These are phyloP conservation scores for Disparrhopalites patrizii DNA, from an alignment of 2,888 invertebrate species.

Conservation along the genomic window DNA sequence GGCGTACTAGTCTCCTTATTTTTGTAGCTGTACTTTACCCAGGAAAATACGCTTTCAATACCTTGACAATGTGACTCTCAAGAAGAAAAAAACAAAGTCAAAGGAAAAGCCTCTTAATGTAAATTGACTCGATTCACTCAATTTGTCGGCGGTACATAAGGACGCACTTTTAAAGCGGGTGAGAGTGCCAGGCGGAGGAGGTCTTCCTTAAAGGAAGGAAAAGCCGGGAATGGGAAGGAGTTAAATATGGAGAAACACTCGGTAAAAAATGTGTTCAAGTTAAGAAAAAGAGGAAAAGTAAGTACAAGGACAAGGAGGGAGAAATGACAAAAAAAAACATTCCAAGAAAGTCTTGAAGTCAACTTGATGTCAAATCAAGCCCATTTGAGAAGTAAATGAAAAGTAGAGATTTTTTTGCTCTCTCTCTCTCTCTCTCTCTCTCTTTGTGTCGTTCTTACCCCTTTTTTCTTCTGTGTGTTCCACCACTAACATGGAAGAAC, in stretches of 20 bases:
- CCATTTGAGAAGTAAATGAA: conserved; percentile 16
- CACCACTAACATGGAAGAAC: no score
- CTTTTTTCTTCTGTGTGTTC: neutral
- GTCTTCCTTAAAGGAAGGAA: no score
- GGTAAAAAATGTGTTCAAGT: neutral
- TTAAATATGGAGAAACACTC: no score
- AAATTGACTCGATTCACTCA: conserved; percentile 4
- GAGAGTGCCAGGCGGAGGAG: no score
- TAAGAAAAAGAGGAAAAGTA: neutral
- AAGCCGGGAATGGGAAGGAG: neutral
- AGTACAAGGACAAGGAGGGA: neutral
- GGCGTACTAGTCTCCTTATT: no score
- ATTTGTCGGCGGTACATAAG: conserved; percentile 1
- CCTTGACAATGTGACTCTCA: neutral
- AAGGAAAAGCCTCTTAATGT: neutral
- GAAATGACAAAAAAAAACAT: conserved; percentile 11
- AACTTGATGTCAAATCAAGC: conserved; percentile 18
- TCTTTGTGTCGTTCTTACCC: neutral
- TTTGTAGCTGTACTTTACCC: conserved; percentile 1
- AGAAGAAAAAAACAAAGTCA: neutral
- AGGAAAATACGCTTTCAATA: neutral
- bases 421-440: no score
- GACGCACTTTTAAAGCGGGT: neutral
- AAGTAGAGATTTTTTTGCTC: conserved; percentile 1
- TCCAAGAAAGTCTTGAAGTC: conserved; percentile 12